Percentiles rank a stretch among this genome's conserved stretches.
Conservation (phyloP, 2,888 invertebrate genomes). For the Pterobdella sp. region DNA sequence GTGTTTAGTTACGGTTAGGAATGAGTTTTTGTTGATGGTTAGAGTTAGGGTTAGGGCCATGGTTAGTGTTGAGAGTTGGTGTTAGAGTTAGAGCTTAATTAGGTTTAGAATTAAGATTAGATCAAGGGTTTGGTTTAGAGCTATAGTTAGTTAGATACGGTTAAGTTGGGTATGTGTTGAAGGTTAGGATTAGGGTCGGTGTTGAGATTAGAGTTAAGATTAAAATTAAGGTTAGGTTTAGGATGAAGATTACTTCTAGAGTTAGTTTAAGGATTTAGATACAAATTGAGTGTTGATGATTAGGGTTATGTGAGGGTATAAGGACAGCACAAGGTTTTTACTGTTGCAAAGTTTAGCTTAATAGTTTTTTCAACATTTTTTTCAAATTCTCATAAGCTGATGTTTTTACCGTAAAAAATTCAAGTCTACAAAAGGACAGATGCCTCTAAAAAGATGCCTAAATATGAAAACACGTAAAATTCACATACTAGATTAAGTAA, state of each 20-base stretch:
- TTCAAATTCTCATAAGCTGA: too few relatives aligned
- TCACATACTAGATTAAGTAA: too few relatives aligned
- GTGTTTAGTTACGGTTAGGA: slow-evolving; percentile 24
- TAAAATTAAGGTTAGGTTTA: slow-evolving; percentile 35
- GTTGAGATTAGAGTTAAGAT: slow-evolving; percentile 37
- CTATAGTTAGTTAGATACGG: slow-evolving; percentile 39
- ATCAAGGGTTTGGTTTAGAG: slow-evolving; percentile 36
- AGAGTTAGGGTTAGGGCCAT: slow-evolving; percentile 32
- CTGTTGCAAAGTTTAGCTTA: too few relatives aligned
- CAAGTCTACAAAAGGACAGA: too few relatives aligned
- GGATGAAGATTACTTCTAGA: slow-evolving; percentile 32
- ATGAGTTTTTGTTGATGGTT: slow-evolving; percentile 28
- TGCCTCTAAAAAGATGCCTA: too few relatives aligned
- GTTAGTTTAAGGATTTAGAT: slow-evolving; percentile 35
- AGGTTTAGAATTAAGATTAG: slow-evolving; percentile 34
- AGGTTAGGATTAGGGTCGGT: slow-evolving; percentile 36
- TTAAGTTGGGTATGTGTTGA: too few relatives aligned
- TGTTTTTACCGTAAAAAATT: too few relatives aligned
- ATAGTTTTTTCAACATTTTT: too few relatives aligned
- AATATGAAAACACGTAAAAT: too few relatives aligned
- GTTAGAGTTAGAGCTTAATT: slow-evolving; percentile 34
- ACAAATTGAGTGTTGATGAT: too few relatives aligned
- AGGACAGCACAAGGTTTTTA: too few relatives aligned
- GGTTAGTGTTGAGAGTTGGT: slow-evolving; percentile 31
- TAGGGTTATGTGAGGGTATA: too few relatives aligned